These are phyloP conservation scores for Leptobrachium leishanense DNA, from an alignment of 2,113 vertebrate genomes.

Conservation along the genomic window DNA sequence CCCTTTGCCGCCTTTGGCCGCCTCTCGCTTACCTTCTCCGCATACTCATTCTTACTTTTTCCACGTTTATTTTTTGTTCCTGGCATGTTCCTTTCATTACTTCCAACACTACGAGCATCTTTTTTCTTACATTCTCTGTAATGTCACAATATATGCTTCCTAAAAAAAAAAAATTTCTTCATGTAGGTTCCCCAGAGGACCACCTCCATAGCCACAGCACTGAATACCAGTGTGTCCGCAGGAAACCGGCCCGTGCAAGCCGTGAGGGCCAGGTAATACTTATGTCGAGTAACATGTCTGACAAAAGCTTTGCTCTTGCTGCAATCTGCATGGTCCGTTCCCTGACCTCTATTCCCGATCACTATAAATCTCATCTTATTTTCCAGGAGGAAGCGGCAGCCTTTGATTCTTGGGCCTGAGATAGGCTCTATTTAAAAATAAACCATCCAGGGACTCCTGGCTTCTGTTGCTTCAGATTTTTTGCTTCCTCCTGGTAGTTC, in stretches of 20 bases:
- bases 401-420: no score
- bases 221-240: conserved; percentile 82
- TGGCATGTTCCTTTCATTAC: background rate
- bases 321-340: no score
- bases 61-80: background rate
- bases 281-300: background rate
- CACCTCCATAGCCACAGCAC: conserved; percentile 85
- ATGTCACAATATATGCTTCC: background rate
- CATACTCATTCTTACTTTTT: no score
- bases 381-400: no score
- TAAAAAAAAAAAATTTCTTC: no score
- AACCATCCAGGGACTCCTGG: no score
- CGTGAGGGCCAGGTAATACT: conserved; percentile 78
- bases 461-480: no score
- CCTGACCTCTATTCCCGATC: no score
- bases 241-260: conserved; percentile 76
- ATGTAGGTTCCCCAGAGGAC: conserved; percentile 86
- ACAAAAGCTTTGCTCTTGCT: no score
- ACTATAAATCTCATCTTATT: no score
- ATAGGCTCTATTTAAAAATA: no score
- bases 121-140: background rate
- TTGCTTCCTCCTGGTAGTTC: no score
- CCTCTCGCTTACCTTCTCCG: background rate
- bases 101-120: background rate
- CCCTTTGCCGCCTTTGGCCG: background rate